A percentile compares a stretch with the other conserved stretches of the same genome.
Evolutionary conservation across 2,797 vertebrate genomes (phyloP).

Genomic region (Chelidonichthys spinosus): DNA sequence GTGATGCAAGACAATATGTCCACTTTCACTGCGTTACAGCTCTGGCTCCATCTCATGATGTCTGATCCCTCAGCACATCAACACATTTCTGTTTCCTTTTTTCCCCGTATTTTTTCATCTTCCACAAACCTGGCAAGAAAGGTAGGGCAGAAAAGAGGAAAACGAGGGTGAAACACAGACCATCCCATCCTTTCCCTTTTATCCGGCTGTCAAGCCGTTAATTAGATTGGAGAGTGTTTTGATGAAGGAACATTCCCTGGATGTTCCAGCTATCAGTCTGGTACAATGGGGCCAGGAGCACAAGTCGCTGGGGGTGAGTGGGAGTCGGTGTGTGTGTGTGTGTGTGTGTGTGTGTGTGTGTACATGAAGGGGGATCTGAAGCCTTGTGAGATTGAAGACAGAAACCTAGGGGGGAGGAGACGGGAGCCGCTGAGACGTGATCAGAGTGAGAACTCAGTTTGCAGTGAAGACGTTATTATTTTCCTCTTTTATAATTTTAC

Average conservation of each 20-base stretch:
- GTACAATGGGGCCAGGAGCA: constrained; percentile 66
- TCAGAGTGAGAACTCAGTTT: constrained; percentile 43
- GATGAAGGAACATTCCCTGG: constrained; percentile 76
- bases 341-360: constrained; percentile 33
- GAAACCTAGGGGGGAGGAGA: constrained; percentile 36
- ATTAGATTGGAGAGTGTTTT: constrained; percentile 75
- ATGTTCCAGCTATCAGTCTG: constrained; percentile 76
- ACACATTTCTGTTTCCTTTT: not conserved
- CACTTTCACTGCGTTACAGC: constrained; percentile 7
- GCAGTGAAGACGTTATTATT: constrained; percentile 28
- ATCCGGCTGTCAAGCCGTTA: constrained; percentile 53
- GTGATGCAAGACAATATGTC: not conserved
- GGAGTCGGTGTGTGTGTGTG: constrained; percentile 51
- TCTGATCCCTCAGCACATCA: not conserved
- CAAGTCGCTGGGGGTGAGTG: constrained; percentile 58
- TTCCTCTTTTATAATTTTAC: constrained; percentile 10
- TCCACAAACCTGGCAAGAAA: constrained; percentile 4
- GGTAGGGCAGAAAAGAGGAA: constrained; percentile 14
- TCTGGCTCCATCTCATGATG: not conserved
- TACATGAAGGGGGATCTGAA: constrained; percentile 56
- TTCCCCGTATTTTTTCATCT: constrained; percentile 9
- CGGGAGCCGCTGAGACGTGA: constrained; percentile 34
- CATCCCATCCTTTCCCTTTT: constrained; percentile 36
- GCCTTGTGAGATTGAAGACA: constrained; percentile 65
- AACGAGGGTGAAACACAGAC: constrained; percentile 10